Conservation (phyloP, 2,113 vertebrate genomes). For the Campylomormyrus numenius region DNA sequence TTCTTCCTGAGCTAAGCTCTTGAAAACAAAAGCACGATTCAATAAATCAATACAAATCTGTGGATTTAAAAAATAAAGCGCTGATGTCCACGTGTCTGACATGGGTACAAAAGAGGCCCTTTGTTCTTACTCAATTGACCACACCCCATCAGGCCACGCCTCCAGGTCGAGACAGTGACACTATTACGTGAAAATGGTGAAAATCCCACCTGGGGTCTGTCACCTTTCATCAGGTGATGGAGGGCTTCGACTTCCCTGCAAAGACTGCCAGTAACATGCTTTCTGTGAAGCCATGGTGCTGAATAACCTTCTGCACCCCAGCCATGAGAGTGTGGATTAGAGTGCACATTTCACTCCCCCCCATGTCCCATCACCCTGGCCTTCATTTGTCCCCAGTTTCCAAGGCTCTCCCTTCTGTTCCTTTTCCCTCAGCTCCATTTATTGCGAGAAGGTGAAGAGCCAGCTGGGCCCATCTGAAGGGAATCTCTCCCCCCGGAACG, state of each 20-base stretch:
- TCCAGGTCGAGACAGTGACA: neutral
- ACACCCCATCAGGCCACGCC: neutral
- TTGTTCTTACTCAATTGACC: neutral
- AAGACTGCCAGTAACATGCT: conserved; percentile 19
- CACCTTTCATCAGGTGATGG: neutral
- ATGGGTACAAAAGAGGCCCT: neutral
- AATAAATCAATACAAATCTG: neutral
- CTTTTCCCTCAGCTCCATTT: conserved; percentile 7
- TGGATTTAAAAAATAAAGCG: neutral
- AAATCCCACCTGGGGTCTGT: conserved; percentile 17
- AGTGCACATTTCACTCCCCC: neutral
- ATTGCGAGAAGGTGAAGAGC: conserved; percentile 12
- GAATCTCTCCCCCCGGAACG: conserved; percentile 23
- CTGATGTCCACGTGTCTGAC: neutral
- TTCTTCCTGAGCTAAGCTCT: neutral
- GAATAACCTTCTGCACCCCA: conserved; percentile 15
- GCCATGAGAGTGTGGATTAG: neutral
- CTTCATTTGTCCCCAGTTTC: neutral
- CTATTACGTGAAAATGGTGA: neutral
- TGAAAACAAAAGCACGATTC: neutral
- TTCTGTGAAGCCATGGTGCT: conserved; percentile 14
- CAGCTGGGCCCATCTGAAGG: conserved; percentile 16
- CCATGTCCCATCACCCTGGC: neutral
- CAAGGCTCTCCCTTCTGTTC: neutral
- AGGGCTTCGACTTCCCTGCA: neutral